A percentile compares a stretch with the other conserved stretches of the same genome.
These are phyloP conservation scores for Scomber colias DNA, from an alignment of 2,113 vertebrate genomes.

Conservation along the genomic window DNA sequence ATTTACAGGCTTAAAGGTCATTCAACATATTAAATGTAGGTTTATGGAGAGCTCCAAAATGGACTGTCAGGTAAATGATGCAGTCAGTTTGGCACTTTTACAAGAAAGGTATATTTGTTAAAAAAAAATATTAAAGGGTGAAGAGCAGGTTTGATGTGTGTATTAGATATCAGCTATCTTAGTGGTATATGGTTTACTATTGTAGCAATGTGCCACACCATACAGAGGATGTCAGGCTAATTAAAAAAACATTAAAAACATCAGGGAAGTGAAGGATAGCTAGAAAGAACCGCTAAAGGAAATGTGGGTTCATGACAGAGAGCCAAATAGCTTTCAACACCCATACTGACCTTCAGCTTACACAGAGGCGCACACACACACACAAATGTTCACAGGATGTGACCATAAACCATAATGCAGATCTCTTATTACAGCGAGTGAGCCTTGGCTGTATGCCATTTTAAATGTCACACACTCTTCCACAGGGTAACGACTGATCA, in stretches of 20 bases:
- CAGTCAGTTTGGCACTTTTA: neutral
- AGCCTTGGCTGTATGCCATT: constrained; percentile 67
- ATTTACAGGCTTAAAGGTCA: neutral
- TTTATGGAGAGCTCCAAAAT: too few relatives aligned
- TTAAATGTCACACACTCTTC: constrained; percentile 77
- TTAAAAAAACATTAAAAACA: constrained; percentile 34
- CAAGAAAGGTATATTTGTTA: neutral
- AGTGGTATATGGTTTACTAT: constrained; percentile 10
- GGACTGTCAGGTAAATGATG: neutral
- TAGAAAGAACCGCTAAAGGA: constrained; percentile 50
- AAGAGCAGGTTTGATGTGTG: constrained; percentile 1
- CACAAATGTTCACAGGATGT: constrained; percentile 62
- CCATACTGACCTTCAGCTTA: constrained; percentile 77
- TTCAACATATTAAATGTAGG: too few relatives aligned
- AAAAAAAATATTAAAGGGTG: neutral
- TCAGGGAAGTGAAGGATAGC: constrained; percentile 24
- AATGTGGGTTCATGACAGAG: constrained; percentile 62
- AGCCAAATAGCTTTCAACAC: constrained; percentile 77
- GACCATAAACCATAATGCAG: constrained; percentile 70
- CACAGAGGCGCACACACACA: constrained; percentile 22
- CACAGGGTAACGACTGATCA: constrained; percentile 69
- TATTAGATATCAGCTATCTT: neutral
- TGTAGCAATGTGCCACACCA: constrained; percentile 11
- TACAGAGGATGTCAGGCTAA: constrained; percentile 39
- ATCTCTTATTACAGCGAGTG: constrained; percentile 64